Evolutionary conservation across 2,113 vertebrate species (phyloP).

Genomic region (Fulmarus glacialis): DNA sequence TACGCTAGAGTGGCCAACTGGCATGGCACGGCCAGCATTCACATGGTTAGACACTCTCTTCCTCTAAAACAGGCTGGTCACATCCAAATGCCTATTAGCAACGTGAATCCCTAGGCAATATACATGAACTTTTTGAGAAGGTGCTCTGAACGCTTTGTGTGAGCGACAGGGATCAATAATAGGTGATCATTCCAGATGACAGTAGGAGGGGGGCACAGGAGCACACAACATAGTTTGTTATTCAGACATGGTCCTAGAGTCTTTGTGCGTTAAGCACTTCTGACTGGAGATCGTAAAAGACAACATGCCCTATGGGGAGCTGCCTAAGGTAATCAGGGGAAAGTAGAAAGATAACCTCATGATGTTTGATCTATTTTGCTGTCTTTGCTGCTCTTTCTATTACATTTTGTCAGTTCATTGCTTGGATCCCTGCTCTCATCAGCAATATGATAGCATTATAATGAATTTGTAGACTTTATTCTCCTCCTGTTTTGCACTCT

Average conservation of each 20-base stretch:
- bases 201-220: not conserved
- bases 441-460: not conserved
- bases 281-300: not conserved
- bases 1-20: not conserved
- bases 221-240: not conserved
- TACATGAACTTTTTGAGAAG: not conserved
- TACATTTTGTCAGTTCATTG: not conserved
- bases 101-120: accelerated
- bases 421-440: not conserved
- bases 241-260: not conserved
- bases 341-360: not conserved
- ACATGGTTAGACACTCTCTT: not conserved
- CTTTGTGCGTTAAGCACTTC: not conserved
- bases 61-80: not conserved
- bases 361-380: not conserved
- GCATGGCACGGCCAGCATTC: not conserved
- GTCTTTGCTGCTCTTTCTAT: not conserved
- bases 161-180: not conserved
- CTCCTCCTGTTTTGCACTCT: not conserved
- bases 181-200: not conserved
- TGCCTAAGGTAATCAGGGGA: not conserved
- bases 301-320: not conserved
- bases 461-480: not conserved
- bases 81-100: not conserved
- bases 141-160: not conserved